Evolutionary conservation across 2,888 invertebrate genomes (phyloP).

Genomic region (Drosophila diplacantha): DNA sequence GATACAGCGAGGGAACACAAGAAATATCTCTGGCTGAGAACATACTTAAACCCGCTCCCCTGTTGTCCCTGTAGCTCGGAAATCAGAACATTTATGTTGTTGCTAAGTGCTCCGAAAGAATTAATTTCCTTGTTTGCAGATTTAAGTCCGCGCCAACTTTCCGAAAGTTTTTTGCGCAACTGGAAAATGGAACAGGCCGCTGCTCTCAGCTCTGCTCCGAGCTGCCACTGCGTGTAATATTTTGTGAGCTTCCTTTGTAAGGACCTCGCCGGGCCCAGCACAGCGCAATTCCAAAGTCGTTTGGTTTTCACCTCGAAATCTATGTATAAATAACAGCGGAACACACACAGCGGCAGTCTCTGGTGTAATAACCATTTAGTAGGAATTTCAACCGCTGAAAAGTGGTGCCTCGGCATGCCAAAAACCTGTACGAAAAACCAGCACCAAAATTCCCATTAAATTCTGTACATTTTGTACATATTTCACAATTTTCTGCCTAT

Average conservation of each 20-base stretch:
- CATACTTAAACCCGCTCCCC: constrained; percentile 1
- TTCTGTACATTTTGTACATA: not conserved
- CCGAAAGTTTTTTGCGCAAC: constrained; percentile 8
- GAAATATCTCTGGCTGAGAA: constrained; percentile 3
- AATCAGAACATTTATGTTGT: constrained; percentile 14
- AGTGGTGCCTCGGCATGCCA: constrained; percentile 1
- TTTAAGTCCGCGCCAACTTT: constrained; percentile 14
- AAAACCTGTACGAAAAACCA: not conserved
- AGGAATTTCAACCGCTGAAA: constrained; percentile 5
- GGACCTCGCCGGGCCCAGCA: constrained; percentile 1
- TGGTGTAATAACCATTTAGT: constrained; percentile 11
- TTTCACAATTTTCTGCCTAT: not conserved
- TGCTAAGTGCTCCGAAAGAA: constrained; percentile 14
- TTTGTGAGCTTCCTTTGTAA: constrained; percentile 39
- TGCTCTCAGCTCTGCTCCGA: no score
- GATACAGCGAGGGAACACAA: constrained; percentile 7
- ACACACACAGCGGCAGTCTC: not conserved
- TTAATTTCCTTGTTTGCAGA: constrained; percentile 16
- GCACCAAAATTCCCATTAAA: constrained; percentile 31
- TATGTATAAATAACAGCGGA: constrained; percentile 40
- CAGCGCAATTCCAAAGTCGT: constrained; percentile 49
- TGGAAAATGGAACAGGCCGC: constrained; percentile 11
- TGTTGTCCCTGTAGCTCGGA: not conserved
- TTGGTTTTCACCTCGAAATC: constrained; percentile 57
- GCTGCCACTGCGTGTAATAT: constrained; percentile 50